Conservation (phyloP, 2,113 vertebrate species). For the Morone saxatilis region DNA sequence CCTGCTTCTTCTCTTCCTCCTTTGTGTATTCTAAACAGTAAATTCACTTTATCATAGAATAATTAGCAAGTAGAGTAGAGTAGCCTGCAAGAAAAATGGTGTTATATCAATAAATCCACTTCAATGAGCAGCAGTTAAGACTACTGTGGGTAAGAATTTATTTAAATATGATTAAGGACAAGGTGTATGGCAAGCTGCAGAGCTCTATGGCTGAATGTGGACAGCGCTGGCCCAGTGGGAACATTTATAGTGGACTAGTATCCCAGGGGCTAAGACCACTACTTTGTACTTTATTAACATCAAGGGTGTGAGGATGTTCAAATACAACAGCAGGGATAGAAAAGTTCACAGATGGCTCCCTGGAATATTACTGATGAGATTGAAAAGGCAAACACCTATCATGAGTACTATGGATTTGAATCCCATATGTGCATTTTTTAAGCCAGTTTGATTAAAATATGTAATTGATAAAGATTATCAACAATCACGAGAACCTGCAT, state of each 20-base stretch:
- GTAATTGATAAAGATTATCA: conserved; percentile 56
- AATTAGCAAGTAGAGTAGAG: conserved; percentile 37
- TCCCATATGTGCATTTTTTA: conserved; percentile 47
- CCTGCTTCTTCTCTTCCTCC: conserved; percentile 38
- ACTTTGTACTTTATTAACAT: conserved; percentile 60
- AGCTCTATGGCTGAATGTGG: conserved; percentile 33
- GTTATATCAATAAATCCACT: conserved; percentile 45
- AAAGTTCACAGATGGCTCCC: conserved; percentile 56
- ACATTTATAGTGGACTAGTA: conserved; percentile 40
- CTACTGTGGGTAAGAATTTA: conserved; percentile 37
- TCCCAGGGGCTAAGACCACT: conserved; percentile 48
- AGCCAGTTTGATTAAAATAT: conserved; percentile 54
- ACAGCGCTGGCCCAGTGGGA: conserved; percentile 35
- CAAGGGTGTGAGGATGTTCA: conserved; percentile 44
- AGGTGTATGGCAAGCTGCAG: conserved; percentile 24
- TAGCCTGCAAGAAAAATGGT: neutral
- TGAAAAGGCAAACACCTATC: conserved; percentile 48
- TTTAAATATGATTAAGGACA: conserved; percentile 66
- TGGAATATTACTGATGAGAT: conserved; percentile 55
- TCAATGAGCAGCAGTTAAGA: conserved; percentile 45
- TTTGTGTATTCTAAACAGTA: conserved; percentile 60
- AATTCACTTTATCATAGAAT: conserved; percentile 48
- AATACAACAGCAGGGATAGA: conserved; percentile 46
- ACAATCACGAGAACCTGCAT: conserved; percentile 1
- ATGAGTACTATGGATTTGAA: conserved; percentile 30